These are phyloP conservation scores for Gadus chalcogrammus DNA, from an alignment of 2,113 vertebrate species.

Conservation along the genomic window DNA sequence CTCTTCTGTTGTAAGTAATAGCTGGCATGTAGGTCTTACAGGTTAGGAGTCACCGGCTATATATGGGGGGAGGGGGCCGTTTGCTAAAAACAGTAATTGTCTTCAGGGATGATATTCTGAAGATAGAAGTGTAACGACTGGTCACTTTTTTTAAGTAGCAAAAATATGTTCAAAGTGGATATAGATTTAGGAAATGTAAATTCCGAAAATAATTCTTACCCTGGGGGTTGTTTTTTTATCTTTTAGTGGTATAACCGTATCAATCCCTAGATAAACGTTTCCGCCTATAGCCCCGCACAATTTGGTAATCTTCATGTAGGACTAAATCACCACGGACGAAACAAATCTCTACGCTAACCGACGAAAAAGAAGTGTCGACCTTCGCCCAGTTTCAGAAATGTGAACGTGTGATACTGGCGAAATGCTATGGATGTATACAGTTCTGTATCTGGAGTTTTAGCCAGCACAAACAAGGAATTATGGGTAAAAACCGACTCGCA, in stretches of 20 bases:
- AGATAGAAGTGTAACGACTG: not conserved
- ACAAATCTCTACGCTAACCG: too few species aligned
- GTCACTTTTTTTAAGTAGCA: not conserved
- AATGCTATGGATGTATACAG: conserved; percentile 33
- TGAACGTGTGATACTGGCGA: not conserved
- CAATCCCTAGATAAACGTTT: too few species aligned
- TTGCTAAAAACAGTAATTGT: not conserved
- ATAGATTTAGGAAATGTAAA: too few species aligned
- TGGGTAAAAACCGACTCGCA: conserved; percentile 35
- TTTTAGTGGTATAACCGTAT: too few species aligned
- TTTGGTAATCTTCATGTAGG: too few species aligned
- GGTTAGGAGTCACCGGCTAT: not conserved
- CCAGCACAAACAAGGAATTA: conserved; percentile 21
- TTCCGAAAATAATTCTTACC: too few species aligned
- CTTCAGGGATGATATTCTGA: too few species aligned
- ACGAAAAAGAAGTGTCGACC: too few species aligned
- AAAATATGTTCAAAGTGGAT: not conserved
- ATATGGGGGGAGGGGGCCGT: not conserved
- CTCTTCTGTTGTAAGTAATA: conserved; percentile 19
- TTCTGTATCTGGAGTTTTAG: conserved; percentile 37
- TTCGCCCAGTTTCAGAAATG: not conserved
- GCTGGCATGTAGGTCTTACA: not conserved
- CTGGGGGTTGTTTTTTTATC: too few species aligned
- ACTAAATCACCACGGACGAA: too few species aligned
- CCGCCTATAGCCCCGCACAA: too few species aligned